Evolutionary conservation across 1,140 invertebrate species (phyloP), one percentile per base, ranked within the genome.

Genomic region (Bombus ignitus): DNA sequence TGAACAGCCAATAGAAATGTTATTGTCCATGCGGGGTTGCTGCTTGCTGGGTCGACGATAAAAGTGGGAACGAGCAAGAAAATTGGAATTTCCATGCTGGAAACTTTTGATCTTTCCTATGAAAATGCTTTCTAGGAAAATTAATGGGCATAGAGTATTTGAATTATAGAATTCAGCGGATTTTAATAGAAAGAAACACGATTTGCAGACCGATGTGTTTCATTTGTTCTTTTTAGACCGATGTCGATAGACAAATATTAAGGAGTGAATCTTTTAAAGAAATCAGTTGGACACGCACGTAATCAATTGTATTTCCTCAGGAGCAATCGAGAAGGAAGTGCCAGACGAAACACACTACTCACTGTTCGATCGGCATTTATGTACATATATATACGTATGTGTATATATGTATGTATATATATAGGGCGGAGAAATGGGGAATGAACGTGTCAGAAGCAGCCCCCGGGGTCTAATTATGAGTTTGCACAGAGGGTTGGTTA

Each of bases 361-460:
- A 47, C 71, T 57, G 87, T 87, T 76, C 78, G 76, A 89, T 91
- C 78, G 57, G 37, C 32, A 68, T 80, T 44, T 62, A 62, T 62
- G 10, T n/a, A 62, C 28, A n/a, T n/a, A 28, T 59, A 59, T 59
- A 59, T 59, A 59, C 47, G 47, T 53, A 5, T 53, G n/a, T 32
- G 13, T 65, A 35, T 35, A 22, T 68, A 68, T 35, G 9, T 81
- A 74, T 79, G 66, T 65, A 72, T 92, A 53, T 81, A 81, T 83
- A 81, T 59, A 80, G 92, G 92, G 92, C 91, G 91, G 89, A 90
- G 90, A 91, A 90, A 91, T 85, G 86, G 91, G 93, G 93, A 93
- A 95, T 93, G 93, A 94, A 94, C 92, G 93, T 95, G 94, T 95
- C 94, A 95, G 91, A 92, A 94, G 86, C 94, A 95, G 94, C 92